Evolutionary conservation across 2,113 vertebrate genomes (phyloP).

Genomic region (Cacatua alba): DNA sequence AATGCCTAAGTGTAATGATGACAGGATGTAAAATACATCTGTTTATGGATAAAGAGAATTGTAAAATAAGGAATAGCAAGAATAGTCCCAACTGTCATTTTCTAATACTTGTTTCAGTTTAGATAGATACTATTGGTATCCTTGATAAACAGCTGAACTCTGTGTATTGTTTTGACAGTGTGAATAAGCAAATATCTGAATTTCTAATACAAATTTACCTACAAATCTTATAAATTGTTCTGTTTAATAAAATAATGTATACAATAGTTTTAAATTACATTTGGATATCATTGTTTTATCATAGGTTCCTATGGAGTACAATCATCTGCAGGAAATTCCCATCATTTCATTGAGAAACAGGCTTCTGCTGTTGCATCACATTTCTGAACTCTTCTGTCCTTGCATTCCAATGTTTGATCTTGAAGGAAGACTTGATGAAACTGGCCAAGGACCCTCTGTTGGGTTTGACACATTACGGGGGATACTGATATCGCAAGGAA

Average conservation of each 20-base stretch:
- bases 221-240: background rate
- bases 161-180: background rate
- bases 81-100: background rate
- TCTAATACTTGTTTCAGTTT: background rate
- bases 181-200: background rate
- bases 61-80: background rate
- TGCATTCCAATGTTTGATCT: slow-evolving; percentile 99
- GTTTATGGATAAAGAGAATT: background rate
- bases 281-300: background rate
- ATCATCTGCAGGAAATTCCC: slow-evolving; percentile 94
- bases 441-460: slow-evolving; percentile 90
- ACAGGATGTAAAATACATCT: background rate
- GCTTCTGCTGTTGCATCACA: slow-evolving; percentile 92
- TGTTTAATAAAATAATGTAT: background rate
- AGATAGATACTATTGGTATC: background rate
- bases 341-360: slow-evolving; percentile 92
- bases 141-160: background rate
- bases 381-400: slow-evolving; percentile 98
- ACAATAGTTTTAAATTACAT: background rate
- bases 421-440: slow-evolving; percentile 92
- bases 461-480: slow-evolving; percentile 93
- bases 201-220: background rate
- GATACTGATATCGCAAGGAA: slow-evolving; percentile 97
- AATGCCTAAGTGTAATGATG: background rate
- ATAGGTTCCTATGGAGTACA: slow-evolving; percentile 99